Conservation (phyloP, 2,797 vertebrate genomes). For the Brachyrhaphis roseni region DNA sequence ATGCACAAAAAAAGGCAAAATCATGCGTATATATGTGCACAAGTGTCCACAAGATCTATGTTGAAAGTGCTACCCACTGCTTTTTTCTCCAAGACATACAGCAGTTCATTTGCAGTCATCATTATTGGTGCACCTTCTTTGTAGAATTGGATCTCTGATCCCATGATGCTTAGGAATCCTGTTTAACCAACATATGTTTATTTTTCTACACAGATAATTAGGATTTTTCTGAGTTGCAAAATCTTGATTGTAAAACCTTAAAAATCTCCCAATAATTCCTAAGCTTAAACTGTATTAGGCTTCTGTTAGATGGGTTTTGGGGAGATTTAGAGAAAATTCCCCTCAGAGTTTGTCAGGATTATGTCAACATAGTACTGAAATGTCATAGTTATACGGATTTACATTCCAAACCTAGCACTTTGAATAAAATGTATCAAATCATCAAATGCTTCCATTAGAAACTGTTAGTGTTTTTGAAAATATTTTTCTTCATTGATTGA, state of each 20-base stretch:
- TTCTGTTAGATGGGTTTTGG: conserved; percentile 1
- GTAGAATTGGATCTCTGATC: conserved; percentile 50
- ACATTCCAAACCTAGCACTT: background rate
- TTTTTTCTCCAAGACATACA: conserved; percentile 25
- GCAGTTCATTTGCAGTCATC: conserved; percentile 47
- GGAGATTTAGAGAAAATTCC: background rate
- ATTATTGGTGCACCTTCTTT: conserved; percentile 48
- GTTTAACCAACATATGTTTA: background rate
- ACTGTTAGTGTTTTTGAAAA: background rate
- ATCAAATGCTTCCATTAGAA: background rate
- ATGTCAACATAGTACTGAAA: background rate
- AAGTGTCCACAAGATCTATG: conserved; percentile 49
- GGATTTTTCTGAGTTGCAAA: conserved; percentile 17
- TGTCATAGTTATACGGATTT: conserved; percentile 7
- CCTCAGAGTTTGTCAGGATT: background rate
- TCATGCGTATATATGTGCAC: conserved; percentile 63
- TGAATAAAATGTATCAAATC: background rate
- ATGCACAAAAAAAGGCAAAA: conserved; percentile 58
- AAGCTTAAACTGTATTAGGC: conserved; percentile 14
- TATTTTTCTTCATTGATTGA: background rate
- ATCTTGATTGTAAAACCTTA: conserved; percentile 17
- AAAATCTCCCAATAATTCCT: conserved; percentile 9
- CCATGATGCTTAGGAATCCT: conserved; percentile 42
- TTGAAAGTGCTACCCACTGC: conserved; percentile 44
- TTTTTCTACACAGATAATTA: background rate